Evolutionary conservation across 1,140 invertebrate genomes (phyloP).

Genomic region (Sarcophaga peregrina): DNA sequence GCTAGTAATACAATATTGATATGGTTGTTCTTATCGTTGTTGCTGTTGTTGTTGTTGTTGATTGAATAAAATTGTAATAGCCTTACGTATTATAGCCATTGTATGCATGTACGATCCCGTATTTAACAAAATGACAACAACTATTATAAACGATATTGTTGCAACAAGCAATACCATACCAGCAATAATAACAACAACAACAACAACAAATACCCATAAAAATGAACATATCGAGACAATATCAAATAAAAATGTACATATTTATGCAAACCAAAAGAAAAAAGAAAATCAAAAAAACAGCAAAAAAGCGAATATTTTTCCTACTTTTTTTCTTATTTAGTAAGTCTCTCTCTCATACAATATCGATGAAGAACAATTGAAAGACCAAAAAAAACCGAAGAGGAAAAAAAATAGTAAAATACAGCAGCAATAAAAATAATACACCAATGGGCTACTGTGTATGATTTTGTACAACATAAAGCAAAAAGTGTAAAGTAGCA

Average conservation of each 20-base stretch:
- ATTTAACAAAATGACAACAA: slow-evolving; percentile 23
- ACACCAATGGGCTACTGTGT: slow-evolving; percentile 8
- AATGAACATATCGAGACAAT: slow-evolving; percentile 13
- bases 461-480: not conserved
- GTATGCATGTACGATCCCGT: not conserved
- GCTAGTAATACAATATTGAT: no score
- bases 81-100: no score
- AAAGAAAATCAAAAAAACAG: not conserved
- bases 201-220: no score
- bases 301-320: no score
- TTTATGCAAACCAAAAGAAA: not conserved
- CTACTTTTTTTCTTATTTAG: not conserved
- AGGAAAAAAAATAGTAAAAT: not conserved
- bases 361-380: no score
- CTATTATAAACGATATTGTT: slow-evolving; percentile 17
- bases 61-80: not conserved
- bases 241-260: slow-evolving; percentile 14
- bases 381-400: not conserved
- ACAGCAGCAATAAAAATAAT: not conserved
- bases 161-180: not conserved
- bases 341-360: not conserved
- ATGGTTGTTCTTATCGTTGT: no score
- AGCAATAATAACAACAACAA: not conserved
- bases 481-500: slow-evolving; percentile 5
- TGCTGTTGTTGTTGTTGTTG: not conserved